Evolutionary conservation across 2,888 invertebrate genomes (phyloP).

Genomic region (Geophilus truncorum): DNA sequence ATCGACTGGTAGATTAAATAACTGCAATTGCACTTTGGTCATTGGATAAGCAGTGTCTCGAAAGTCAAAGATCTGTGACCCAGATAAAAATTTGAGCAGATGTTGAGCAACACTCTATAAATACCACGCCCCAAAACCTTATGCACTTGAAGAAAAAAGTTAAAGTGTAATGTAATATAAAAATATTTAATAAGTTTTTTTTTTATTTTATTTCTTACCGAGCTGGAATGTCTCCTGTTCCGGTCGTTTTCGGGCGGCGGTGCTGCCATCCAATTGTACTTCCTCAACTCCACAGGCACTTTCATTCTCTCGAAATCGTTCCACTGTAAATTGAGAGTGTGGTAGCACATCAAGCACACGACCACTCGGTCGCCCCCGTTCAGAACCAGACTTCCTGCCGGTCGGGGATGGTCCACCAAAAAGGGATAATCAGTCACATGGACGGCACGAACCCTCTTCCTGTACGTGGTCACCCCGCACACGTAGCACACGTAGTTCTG

Average conservation of each 20-base stretch:
- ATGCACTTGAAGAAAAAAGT: background rate
- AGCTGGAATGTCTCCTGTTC: slow-evolving; percentile 7
- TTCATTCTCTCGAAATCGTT: slow-evolving; percentile 59
- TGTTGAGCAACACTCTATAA: background rate
- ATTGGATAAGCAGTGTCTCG: background rate
- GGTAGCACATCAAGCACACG: slow-evolving; percentile 88
- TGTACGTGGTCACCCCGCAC: slow-evolving; percentile 82
- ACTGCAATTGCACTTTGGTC: background rate
- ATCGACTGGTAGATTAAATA: background rate
- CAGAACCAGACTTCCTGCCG: slow-evolving; percentile 73
- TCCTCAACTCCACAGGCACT: slow-evolving; percentile 80
- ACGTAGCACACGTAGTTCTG: slow-evolving; percentile 90
- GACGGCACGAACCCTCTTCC: slow-evolving; percentile 77
- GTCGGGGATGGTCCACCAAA: slow-evolving; percentile 73
- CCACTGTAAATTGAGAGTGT: slow-evolving; percentile 76
- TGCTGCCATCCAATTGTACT: slow-evolving; percentile 90
- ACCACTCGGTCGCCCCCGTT: slow-evolving; percentile 87
- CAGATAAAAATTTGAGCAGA: background rate
- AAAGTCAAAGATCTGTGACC: slow-evolving; percentile 1
- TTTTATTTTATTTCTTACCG: slow-evolving; percentile 8
- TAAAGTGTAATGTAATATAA: background rate
- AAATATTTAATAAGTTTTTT: too few relatives aligned
- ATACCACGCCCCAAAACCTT: background rate
- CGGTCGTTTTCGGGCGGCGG: slow-evolving; percentile 61
- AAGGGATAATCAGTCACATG: slow-evolving; percentile 88